phyloP scores from a whole-genome alignment of 2,113 vertebrate species.

The Protobothrops mucrosquamatus region DNA sequence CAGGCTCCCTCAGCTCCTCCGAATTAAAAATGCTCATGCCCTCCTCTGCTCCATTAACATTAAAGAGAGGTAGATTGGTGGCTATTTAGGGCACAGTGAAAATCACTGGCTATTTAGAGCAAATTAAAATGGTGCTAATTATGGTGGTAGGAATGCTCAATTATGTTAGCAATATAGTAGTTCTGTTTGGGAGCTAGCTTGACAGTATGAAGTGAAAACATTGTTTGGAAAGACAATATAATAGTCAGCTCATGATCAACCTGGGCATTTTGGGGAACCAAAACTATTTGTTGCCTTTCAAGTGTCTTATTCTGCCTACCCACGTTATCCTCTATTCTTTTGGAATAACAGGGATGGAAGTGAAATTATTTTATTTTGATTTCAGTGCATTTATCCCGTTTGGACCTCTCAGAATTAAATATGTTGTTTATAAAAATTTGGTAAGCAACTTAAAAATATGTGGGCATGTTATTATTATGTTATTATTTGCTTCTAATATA shows the following conservation, averaged over 20 bases:
- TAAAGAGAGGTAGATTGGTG: constrained; percentile 78
- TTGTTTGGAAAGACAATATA: constrained; percentile 11
- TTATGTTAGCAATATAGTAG: constrained; percentile 61
- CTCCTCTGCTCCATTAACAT: constrained; percentile 77
- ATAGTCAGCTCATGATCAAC: background rate
- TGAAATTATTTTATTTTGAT: background rate
- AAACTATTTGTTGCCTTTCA: background rate
- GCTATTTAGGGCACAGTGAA: constrained; percentile 78
- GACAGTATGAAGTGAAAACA: constrained; percentile 31
- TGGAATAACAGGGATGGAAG: background rate
- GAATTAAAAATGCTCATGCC: constrained; percentile 74
- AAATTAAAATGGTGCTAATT: constrained; percentile 75
- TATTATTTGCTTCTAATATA: background rate
- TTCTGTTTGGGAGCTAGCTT: constrained; percentile 61
- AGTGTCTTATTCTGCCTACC: background rate
- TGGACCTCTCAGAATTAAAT: background rate
- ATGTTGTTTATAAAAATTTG: background rate
- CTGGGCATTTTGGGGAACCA: background rate
- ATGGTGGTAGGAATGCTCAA: constrained; percentile 60
- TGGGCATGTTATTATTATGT: background rate
- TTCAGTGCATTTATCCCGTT: background rate
- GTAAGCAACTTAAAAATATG: background rate
- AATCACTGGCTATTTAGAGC: constrained; percentile 79
- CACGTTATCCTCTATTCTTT: background rate
- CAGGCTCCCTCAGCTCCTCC: constrained; percentile 75